Conservation (phyloP, 1,140 invertebrate genomes). For the Diachasmimorpha longicaudata region DNA sequence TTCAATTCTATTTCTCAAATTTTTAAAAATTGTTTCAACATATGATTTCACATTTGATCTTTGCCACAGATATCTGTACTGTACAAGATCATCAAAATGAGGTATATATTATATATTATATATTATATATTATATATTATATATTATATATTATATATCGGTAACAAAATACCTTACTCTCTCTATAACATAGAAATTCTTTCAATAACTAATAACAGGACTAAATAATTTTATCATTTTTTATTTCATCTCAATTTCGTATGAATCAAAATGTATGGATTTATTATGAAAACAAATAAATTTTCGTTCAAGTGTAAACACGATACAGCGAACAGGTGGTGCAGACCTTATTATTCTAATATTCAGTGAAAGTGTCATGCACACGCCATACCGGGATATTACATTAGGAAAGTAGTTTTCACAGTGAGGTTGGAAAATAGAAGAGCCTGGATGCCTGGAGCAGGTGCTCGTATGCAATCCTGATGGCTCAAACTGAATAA, state of each 20-base stretch:
- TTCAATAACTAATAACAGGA: no score
- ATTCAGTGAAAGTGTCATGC: slow-evolving; percentile 13
- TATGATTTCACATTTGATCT: no score
- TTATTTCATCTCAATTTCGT: not conserved
- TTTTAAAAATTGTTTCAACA: no score
- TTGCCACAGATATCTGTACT: no score
- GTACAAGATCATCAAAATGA: no score
- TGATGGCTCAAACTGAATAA: slow-evolving; percentile 4
- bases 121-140: no score
- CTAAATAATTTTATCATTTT: not conserved
- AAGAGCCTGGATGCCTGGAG: not conserved
- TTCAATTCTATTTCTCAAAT: no score
- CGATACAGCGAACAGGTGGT: slow-evolving; percentile 8
- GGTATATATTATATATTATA: no score
- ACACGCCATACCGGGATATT: slow-evolving; percentile 12
- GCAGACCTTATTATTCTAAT: slow-evolving; percentile 26
- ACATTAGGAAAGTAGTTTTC: slow-evolving; percentile 19
- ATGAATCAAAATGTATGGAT: not conserved
- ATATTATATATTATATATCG: no score
- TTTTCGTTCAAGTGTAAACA: not conserved
- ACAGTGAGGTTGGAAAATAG: not conserved
- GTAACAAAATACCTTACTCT: no score
- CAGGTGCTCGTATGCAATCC: slow-evolving; percentile 6
- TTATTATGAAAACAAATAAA: not conserved
- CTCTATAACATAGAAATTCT: no score